phyloP scores from a whole-genome alignment of 2,888 invertebrate species.

The Unio pictorum region DNA sequence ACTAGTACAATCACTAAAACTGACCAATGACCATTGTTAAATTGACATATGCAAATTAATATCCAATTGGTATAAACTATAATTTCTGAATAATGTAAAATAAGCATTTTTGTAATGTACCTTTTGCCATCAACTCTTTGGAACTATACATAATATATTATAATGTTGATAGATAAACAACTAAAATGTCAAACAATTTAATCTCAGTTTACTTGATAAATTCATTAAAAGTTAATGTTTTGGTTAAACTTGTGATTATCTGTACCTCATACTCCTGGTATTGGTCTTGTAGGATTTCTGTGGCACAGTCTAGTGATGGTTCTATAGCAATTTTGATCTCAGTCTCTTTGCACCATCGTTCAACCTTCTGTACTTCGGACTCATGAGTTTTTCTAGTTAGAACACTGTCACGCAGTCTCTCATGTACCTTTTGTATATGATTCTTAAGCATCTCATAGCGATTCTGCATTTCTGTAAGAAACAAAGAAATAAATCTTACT shows the following conservation, averaged over 20 bases:
- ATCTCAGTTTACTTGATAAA: background rate
- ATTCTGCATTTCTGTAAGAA: slow-evolving; percentile 79
- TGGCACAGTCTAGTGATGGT: slow-evolving; percentile 81
- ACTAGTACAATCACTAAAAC: too few relatives aligned
- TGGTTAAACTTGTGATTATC: background rate
- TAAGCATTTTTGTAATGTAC: too few relatives aligned
- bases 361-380: slow-evolving; percentile 83
- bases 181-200: background rate
- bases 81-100: too few relatives aligned
- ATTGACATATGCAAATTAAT: too few relatives aligned
- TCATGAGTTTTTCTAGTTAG: slow-evolving; percentile 88
- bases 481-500: background rate
- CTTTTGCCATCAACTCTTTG: too few relatives aligned
- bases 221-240: background rate
- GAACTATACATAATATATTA: too few relatives aligned
- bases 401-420: slow-evolving; percentile 81
- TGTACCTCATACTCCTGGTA: slow-evolving; percentile 77
- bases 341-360: slow-evolving; percentile 91
- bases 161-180: too few relatives aligned
- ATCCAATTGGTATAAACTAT: too few relatives aligned
- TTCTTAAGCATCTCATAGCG: slow-evolving; percentile 83
- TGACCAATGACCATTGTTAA: too few relatives aligned
- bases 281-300: slow-evolving; percentile 89
- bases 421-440: slow-evolving; percentile 82
- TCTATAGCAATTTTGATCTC: slow-evolving; percentile 89